Evolutionary conservation across 2,888 invertebrate species (phyloP).

Genomic region (Lomographa bimaculata): DNA sequence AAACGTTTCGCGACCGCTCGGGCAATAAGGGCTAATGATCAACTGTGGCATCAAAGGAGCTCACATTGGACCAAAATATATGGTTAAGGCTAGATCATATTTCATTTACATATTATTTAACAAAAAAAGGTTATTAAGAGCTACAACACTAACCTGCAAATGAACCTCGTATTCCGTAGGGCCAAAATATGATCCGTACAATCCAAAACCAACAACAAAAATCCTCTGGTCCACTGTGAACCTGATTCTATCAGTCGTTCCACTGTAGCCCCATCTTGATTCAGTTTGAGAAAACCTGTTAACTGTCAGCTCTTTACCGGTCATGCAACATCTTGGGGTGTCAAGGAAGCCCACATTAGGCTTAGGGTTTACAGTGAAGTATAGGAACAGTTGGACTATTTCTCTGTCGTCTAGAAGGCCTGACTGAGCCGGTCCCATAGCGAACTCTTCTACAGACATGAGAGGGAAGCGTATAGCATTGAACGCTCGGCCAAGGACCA

Average conservation of each 20-base stretch:
- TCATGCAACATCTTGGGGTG: slow-evolving; percentile 89
- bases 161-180: slow-evolving; percentile 90
- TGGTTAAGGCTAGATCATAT: no score
- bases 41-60: no score
- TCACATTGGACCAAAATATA: no score
- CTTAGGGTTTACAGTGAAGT: slow-evolving; percentile 90
- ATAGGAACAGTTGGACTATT: slow-evolving; percentile 88
- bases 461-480: slow-evolving; percentile 90
- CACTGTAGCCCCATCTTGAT: slow-evolving; percentile 93
- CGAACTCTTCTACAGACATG: slow-evolving; percentile 94
- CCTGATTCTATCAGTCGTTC: slow-evolving; percentile 91
- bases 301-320: slow-evolving; percentile 90
- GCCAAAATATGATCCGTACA: slow-evolving; percentile 92
- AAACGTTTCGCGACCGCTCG: no score
- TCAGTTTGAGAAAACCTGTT: slow-evolving; percentile 90
- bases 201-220: slow-evolving; percentile 92
- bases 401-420: slow-evolving; percentile 90
- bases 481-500: slow-evolving; percentile 87
- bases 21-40: no score
- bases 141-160: slow-evolving; percentile 77
- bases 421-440: slow-evolving; percentile 89
- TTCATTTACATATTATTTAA: no score
- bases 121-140: no score
- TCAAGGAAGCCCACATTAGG: slow-evolving; percentile 88
- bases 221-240: slow-evolving; percentile 92